Percentiles rank a stretch among this genome's conserved stretches.
Evolutionary conservation across 2,888 invertebrate genomes (phyloP).

Genomic region (Bombylius major): DNA sequence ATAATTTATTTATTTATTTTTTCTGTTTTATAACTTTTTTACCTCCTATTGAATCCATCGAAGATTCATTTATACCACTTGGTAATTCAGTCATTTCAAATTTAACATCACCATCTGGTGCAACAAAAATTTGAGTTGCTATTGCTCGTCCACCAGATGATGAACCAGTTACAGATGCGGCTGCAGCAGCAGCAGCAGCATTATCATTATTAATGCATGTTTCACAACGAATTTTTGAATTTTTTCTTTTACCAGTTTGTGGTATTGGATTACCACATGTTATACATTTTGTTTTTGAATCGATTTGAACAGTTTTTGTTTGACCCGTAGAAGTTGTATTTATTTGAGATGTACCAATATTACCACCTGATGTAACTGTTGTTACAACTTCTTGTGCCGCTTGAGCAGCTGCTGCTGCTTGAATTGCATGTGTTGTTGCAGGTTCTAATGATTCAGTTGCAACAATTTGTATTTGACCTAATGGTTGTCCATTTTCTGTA

Average conservation of each 20-base stretch:
- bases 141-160: conserved; percentile 28
- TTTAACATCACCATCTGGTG: conserved; percentile 49
- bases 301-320: not conserved
- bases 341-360: not conserved
- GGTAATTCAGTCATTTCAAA: conserved; percentile 42
- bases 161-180: not conserved
- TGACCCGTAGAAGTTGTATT: not conserved
- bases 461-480: conserved; percentile 47
- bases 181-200: conserved; percentile 20
- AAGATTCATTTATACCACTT: conserved; percentile 25
- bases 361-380: not conserved
- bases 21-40: conserved; percentile 20
- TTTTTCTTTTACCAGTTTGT: conserved; percentile 46
- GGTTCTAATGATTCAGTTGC: conserved; percentile 39
- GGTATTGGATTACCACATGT: conserved; percentile 45
- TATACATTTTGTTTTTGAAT: conserved; percentile 39
- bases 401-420: conserved; percentile 19
- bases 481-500: conserved; percentile 31
- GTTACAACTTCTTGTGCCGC: conserved; percentile 9
- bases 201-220: conserved; percentile 48
- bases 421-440: conserved; percentile 15
- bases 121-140: conserved; percentile 50
- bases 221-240: conserved; percentile 49
- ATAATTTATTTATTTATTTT: too few relatives aligned
- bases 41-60: conserved; percentile 32